Evolutionary conservation across 2,113 vertebrate species (phyloP).

Genomic region (Atractosteus spatula): DNA sequence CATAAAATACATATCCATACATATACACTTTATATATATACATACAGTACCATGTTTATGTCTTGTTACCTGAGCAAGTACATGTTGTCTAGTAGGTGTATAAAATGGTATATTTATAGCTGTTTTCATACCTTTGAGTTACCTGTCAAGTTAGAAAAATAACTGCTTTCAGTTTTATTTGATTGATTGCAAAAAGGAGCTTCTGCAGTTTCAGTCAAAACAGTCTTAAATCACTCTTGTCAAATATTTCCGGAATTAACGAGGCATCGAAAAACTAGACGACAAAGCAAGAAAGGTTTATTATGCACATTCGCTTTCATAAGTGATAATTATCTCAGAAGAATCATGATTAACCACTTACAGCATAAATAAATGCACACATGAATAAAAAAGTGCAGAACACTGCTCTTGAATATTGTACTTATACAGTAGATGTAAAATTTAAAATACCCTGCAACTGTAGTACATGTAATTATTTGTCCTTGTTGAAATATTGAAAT

Average conservation of each 20-base stretch:
- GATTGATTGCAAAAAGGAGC: constrained; percentile 65
- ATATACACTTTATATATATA: no score
- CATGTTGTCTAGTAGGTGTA: constrained; percentile 38
- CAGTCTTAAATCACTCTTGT: constrained; percentile 69
- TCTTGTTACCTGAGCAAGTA: constrained; percentile 30
- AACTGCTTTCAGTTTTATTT: constrained; percentile 62
- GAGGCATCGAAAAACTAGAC: constrained; percentile 38
- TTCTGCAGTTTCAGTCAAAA: constrained; percentile 72
- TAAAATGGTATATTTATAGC: constrained; percentile 54
- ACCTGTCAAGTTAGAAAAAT: constrained; percentile 64
- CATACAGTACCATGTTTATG: constrained; percentile 13
- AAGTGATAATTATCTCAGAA: no score
- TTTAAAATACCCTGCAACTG: no score
- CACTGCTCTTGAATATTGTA: no score
- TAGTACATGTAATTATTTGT: no score
- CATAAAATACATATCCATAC: no score
- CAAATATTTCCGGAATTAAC: constrained; percentile 62
- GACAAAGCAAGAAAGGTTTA: constrained; percentile 32
- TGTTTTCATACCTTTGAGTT: constrained; percentile 54
- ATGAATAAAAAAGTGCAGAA: no score
- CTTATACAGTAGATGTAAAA: no score
- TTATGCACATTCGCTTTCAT: constrained; percentile 20
- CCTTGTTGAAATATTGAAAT: no score
- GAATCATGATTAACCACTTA: no score
- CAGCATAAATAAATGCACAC: no score